A percentile compares a stretch with the other conserved stretches of the same genome.
Evolutionary conservation across 2,113 vertebrate species (phyloP).

Genomic region (Xyrauchen texanus): DNA sequence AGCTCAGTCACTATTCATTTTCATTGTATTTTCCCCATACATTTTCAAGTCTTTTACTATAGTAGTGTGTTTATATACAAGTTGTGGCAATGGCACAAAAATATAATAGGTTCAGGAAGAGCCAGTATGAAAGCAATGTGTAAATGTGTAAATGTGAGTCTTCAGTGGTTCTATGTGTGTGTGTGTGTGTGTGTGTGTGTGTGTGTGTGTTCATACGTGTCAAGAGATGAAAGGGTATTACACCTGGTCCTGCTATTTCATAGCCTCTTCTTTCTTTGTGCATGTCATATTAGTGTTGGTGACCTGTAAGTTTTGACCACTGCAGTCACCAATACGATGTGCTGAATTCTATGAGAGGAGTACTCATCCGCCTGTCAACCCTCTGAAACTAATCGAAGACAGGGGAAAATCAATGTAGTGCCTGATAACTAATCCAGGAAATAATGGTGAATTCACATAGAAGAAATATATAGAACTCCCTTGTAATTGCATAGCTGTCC

Average conservation of each 20-base stretch:
- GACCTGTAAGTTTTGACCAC: background rate
- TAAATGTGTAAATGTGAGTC: too few species aligned
- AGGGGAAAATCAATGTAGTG: constrained; percentile 49
- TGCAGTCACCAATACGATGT: constrained; percentile 21
- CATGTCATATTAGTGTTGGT: constrained; percentile 1
- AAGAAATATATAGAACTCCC: constrained; percentile 22
- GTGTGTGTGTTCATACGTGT: background rate
- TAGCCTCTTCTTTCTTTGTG: background rate
- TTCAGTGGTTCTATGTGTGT: background rate
- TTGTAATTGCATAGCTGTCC: constrained; percentile 31
- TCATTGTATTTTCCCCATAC: too few species aligned
- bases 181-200: background rate
- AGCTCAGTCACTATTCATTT: too few species aligned
- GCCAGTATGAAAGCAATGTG: too few species aligned
- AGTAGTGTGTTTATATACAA: background rate
- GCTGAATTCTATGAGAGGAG: constrained; percentile 43
- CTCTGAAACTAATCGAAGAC: constrained; percentile 50
- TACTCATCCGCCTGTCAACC: constrained; percentile 23
- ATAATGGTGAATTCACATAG: constrained; percentile 47
- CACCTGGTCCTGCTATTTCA: background rate
- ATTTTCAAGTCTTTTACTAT: too few species aligned
- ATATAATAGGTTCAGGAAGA: too few species aligned
- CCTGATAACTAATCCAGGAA: constrained; percentile 51
- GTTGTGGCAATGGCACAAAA: background rate
- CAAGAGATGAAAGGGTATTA: constrained; percentile 15